Evolutionary conservation across 2,797 vertebrate species (phyloP), one percentile per base, ranked within the genome.

Genomic region (Sebastes melanostomus): DNA sequence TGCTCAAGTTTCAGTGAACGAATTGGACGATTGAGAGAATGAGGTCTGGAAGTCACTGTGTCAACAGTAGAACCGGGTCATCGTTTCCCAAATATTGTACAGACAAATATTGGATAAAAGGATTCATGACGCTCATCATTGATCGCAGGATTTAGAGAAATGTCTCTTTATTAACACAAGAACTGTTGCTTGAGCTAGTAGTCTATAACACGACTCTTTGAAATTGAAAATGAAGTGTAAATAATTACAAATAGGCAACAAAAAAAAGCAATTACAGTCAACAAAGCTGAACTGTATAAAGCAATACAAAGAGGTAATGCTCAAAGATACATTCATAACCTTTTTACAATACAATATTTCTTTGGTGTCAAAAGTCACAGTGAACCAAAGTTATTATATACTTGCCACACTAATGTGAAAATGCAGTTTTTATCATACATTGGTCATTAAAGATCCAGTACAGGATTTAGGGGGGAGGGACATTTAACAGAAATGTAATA

Each of bases 61-160:
- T 85, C 67, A 84, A 76, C 66, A 82, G 59, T 22, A 34, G 9
- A 61, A 61, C 24, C 69, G 63, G 66, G 72, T 82, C 38, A 78
- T 59, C 3, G 25, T 34, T 73, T 29, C 52, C 13, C 67, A 61
- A 22, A 60, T 70, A 30, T 18, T 46, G n/a, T 20, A 50, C 52
- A 59, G 55, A 85, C 24, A 77, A n/a, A 68, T 52, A 52, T 27
- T 38, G 1, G 55, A 58, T 8, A 18, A 8, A 59, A 8, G 34
- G 5, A 56, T 6, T 18, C 7, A 67, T 25, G 10, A 65, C 4
- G 7, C 42, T 2, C 12, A 8, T 36, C 11, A 50, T 9, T 50
- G 54, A 58, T 63, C 0, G 9, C 34, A 54, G 4, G 5, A 36
- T 34, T 74, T 36, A 61, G 16, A n/a, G 12, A 71, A 54, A 22